Evolutionary conservation across 2,888 invertebrate species (phyloP), one percentile per base, ranked within the genome.

Genomic region (Acanthopleura granulata): DNA sequence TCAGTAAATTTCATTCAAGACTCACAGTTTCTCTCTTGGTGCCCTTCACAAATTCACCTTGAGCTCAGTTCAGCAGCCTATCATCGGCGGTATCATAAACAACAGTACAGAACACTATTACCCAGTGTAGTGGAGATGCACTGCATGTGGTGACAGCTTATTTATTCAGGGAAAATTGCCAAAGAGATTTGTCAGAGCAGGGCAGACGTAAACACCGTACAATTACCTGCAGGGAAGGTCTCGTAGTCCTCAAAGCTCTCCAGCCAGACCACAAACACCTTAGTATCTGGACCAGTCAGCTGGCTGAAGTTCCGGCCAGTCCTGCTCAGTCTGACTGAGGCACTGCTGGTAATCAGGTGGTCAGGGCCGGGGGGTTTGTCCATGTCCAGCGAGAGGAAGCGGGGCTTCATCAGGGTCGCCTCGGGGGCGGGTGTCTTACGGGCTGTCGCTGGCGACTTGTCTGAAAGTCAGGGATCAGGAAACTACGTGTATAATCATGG

Each of bases 191-290:
- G 9, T 40, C 3, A 40, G 9, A 6, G 4, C 40, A 40, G 3
- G 4, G 9, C 3, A 6, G 4, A 40, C 40, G 9, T 3, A 40
- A 40, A 40, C 4, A 40, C 4, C 40, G n/a, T n/a, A n/a, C 40
- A 40, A 40, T 3, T 89, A 96, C 96, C 94, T 75, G 96, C 93
- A 9, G 99, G 97, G 88, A 99, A 94, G 90, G 95, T 94, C 27
- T 94, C 92, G 90, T 95, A 94, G 91, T 99, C 99, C 89, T 99
- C 98, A 83, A 95, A 95, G 88, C 96, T 96, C 90, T 99, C 99
- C 75, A 99, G 91, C 99, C 99, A 99, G 61, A 98, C 95, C 3
- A 99, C 94, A 89, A 98, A 86, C 14, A 91, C 85, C 76, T 90
- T 88, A 22, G 90, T 87, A 75, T 91, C 91, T 1, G 88, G 86